These are phyloP conservation scores for Echinarachnius parma DNA, from an alignment of 53 echinoderm and acorn worm genomes.

Conservation along the genomic window DNA sequence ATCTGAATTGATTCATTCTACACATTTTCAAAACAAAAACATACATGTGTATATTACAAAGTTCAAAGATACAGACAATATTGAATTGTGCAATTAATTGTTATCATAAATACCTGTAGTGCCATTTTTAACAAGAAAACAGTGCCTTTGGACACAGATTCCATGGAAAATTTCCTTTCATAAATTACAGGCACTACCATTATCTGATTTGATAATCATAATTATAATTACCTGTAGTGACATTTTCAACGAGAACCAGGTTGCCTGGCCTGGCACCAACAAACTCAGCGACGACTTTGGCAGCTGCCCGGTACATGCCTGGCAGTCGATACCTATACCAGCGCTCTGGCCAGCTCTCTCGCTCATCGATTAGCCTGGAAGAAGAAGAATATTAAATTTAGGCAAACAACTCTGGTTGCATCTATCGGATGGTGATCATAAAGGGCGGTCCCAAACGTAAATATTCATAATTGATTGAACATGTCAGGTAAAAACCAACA, in stretches of 20 bases:
- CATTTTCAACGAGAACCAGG: constrained; percentile 79
- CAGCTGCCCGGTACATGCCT: constrained; percentile 33
- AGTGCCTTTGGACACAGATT: too few relatives aligned
- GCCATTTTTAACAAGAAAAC: too few relatives aligned
- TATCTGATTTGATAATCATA: neutral
- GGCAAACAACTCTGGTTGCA: neutral
- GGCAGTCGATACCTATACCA: constrained; percentile 56
- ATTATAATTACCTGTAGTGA: constrained; percentile 52
- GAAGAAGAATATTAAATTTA: neutral
- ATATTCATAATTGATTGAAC: too few relatives aligned
- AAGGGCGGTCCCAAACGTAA: too few relatives aligned
- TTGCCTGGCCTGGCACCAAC: constrained; percentile 66
- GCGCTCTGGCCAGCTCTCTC: constrained; percentile 66
- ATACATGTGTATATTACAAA: too few relatives aligned
- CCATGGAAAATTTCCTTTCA: too few relatives aligned
- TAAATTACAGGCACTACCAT: neutral
- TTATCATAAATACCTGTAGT: too few relatives aligned
- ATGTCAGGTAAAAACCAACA: neutral
- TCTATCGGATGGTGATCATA: too few relatives aligned
- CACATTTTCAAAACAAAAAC: too few relatives aligned
- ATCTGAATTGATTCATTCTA: too few relatives aligned
- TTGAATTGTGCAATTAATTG: too few relatives aligned
- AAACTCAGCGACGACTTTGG: constrained; percentile 65
- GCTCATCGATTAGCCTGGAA: constrained; percentile 54
- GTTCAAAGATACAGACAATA: too few relatives aligned